Base-by-base conservation (phyloP, 2,888 invertebrate genomes). In the Drosophila fulvimacula region DNA sequence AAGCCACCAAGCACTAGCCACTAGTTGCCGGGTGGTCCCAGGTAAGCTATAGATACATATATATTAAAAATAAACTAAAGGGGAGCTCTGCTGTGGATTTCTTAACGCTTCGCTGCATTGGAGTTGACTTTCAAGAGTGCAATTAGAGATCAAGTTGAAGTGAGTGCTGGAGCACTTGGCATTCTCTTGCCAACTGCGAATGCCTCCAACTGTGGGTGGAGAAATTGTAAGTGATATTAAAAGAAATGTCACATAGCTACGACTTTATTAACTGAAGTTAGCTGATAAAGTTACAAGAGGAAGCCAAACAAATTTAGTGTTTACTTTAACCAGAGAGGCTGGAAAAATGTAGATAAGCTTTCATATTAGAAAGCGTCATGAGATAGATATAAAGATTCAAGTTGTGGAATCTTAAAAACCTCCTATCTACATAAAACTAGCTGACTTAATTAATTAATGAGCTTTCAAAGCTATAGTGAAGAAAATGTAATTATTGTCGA, bases 11-110 rank as follows among this genome's bases (percentile, higher is more conserved):
- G 10, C n/a, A 46, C 51, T 39, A 11, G 51, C 39, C 24, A 38
- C 36, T 21, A 32, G 41, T 48, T 55, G 15, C 82, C 53, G 76
- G 88, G 88, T 88, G 86, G 88, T 81, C 82, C 72, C 68, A 64
- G 59, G 42, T 72, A 61, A 55, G 34, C 53, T 44, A 60, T 51
- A 30, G 55, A n/a, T 57, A 69, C 21, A 17, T 21, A 52, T 6
- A 52, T 7, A 51, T 10, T 41, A 41, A 19, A 41, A 5, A 36
- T n/a, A 24, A 36, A 21, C 15, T 38, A 49, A 49, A 24, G 17
- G n/a, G 15, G 46, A 11, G 11, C 46, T 30, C 17, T 3, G 11
- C 46, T 30, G 27, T 3, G 6, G 46, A 24, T 59, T 52, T 53
- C 62, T 46, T 52, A 49, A 42, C 51, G 69, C 60, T 56, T 63